Base-by-base conservation (phyloP, 2,797 vertebrate genomes). In the Falco concolor region DNA sequence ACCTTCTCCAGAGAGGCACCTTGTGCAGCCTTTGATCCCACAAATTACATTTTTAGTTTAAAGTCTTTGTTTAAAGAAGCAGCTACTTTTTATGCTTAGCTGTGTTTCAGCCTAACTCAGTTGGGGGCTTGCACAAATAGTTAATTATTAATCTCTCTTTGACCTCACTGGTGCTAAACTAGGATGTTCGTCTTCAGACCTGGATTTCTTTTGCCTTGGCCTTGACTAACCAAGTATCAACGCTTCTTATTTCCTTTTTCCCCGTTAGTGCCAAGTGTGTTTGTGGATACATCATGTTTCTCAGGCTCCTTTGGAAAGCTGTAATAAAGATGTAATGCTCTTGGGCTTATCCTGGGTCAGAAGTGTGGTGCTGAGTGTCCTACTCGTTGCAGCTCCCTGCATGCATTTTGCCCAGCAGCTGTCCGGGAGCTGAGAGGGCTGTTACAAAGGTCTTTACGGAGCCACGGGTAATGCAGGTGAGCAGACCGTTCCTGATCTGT, bases 381-480 rank as follows among this genome's bases (percentile, higher is more conserved):
- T 32, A 0, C 15, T 61, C 0, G 0, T 22, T 1, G 11, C 38
- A 8, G 13, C 42, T 75, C 13, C 2, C 2, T 21, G 8, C 5
- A 3, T 23, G 30, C 4, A 0, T 68, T 80, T 88, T 59, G 52
- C 45, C 32, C 32, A 65, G 74, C 38, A 73, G 70, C 40, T 63
- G 18, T 76, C 20, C 1, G 0, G 2, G 6, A 3, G 24, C 32
- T 1, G 2, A 28, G 27, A 5, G 25, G 6, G n/a, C 47, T 89
- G 70, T 70, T 56, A 8, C 9, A 60, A 74, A 84, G 67, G 74
- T 89, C 52, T 53, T 18, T 63, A 5, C 24, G n/a, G 57, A 78
- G 49, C 25, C 2, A 4, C 0, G 2, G 32, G 13, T 28, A 14
- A 8, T 5, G 24, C 36, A 63, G 70, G 60, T 76, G 40, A 83